Evolutionary conservation across 2,888 invertebrate genomes (phyloP), one percentile per base, ranked within the genome.

Genomic region (Dilophus febrilis): DNA sequence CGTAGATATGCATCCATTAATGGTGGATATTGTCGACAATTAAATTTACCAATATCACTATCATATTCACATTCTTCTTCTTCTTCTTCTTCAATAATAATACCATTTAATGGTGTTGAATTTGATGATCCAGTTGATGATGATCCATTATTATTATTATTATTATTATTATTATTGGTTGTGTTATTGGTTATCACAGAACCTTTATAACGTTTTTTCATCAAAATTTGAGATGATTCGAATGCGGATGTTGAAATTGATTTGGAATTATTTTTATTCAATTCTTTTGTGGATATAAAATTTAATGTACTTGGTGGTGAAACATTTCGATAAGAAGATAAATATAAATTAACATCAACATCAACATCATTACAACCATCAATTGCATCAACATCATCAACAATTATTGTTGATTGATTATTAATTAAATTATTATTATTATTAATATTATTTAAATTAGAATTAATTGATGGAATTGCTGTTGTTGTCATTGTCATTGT

Each of bases 41-140:
- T 42, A 35, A 44, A 46, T 42, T 43, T 46, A n/a, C 44, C 46
- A 39, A 45, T 42, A 35, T 46, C 46, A 32, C 43, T 44, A 18
- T 46, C 44, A 31, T 46, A 46, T 39, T 44, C 44, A 35, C 43
- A 44, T 30, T 46, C 46, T 26, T 44, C 46, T n/a, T n/a, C n/a
- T n/a, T n/a, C n/a, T n/a, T n/a, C n/a, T n/a, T n/a, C n/a, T n/a
- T n/a, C n/a, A n/a, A n/a, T n/a, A 22, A 30, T 42, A 8, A 44
- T 43, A 12, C 44, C 46, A 34, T 42, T 44, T 16, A 46, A 16
- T 22, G 4, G 4, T 22, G 22, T 22, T 22, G 22, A 22, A 6
- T 6, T 6, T 22, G 22, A 22, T 22, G 22, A 22, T 22, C 5
- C 4, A 6, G 22, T 6, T 22, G 8, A 22, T 8, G 8, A 6